Conservation (phyloP, 2,113 vertebrate species). For the Piaya cayana region DNA sequence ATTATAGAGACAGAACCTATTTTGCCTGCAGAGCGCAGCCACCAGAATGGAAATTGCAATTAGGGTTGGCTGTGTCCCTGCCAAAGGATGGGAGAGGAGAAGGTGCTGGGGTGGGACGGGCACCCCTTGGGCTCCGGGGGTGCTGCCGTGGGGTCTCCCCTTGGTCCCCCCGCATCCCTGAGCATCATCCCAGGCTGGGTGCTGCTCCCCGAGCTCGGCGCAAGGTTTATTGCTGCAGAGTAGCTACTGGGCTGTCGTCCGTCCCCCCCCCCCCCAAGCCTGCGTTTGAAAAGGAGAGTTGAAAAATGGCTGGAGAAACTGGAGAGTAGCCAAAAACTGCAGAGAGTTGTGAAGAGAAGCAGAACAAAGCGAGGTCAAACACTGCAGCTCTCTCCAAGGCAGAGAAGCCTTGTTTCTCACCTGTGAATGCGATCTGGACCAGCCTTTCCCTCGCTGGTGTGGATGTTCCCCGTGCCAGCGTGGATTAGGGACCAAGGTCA, state of each 20-base stretch:
- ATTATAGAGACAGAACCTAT: constrained; percentile 52
- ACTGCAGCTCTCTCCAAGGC: neutral
- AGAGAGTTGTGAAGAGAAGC: neutral
- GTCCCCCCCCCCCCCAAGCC: no score
- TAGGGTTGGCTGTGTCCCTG: constrained; percentile 25
- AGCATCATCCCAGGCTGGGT: neutral
- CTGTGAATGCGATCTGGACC: fast-evolving
- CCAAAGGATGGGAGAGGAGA: neutral
- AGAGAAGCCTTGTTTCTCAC: neutral
- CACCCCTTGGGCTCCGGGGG: neutral
- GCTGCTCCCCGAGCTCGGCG: neutral
- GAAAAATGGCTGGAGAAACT: constrained; percentile 37
- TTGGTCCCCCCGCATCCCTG: fast-evolving
- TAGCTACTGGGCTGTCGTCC: neutral
- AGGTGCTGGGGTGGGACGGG: neutral
- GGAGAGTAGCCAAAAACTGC: constrained; percentile 8
- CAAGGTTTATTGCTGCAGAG: neutral
- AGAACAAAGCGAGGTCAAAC: constrained; percentile 30
- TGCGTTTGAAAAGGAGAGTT: neutral
- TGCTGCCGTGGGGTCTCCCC: neutral
- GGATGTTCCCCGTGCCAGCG: neutral
- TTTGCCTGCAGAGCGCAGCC: constrained; percentile 56
- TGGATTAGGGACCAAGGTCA: fast-evolving
- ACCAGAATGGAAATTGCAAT: constrained; percentile 66
- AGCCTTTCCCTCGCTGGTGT: neutral